phyloP scores from a whole-genome alignment of 2,113 vertebrate genomes.

The Corythaixoides concolor region DNA sequence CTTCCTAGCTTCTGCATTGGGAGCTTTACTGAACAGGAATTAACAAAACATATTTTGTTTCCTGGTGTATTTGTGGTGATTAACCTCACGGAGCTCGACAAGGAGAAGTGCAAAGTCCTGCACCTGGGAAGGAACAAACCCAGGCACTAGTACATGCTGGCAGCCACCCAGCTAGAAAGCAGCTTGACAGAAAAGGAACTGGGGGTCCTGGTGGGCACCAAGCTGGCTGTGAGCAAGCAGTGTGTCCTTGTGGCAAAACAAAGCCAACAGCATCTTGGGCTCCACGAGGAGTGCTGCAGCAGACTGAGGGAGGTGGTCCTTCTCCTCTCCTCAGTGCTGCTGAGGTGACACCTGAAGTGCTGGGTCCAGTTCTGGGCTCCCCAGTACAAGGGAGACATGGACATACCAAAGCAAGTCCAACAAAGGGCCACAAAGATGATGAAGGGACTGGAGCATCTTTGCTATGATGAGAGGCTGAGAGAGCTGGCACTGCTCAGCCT shows the following conservation, averaged over 20 bases:
- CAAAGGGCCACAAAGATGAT: neutral
- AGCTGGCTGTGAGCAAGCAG: neutral
- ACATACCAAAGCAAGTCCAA: neutral
- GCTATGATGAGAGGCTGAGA: neutral
- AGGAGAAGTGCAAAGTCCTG: neutral
- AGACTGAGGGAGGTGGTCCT: accelerated
- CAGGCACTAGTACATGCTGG: neutral
- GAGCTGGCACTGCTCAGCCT: neutral
- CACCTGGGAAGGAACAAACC: neutral
- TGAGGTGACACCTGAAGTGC: accelerated
- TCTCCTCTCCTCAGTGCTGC: neutral
- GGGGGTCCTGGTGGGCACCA: neutral
- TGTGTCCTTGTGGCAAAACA: neutral
- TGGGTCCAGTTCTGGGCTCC: neutral
- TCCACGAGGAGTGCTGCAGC: accelerated
- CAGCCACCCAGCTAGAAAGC: neutral
- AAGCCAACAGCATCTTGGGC: neutral
- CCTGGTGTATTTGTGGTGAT: neutral
- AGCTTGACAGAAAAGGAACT: neutral
- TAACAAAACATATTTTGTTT: neutral
- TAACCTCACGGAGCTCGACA: neutral
- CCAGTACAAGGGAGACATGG: neutral
- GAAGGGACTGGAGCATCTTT: neutral
- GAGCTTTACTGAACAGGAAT: neutral
- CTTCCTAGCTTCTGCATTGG: neutral